Base-by-base conservation (phyloP, 2,888 invertebrate species). In the Zhuqinia jingwanae region DNA sequence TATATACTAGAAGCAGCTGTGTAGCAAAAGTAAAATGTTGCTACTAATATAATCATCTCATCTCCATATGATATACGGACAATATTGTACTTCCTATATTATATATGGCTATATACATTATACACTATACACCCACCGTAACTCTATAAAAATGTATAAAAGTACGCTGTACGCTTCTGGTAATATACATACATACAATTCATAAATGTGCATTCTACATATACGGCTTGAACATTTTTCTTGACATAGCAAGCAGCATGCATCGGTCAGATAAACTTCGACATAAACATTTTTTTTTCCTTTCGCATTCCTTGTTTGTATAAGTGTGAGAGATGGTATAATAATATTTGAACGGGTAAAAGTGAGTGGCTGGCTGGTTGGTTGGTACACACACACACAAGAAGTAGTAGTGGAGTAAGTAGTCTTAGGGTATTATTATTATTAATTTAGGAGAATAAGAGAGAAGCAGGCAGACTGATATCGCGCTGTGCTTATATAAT, bases 211-310 rank as follows among this genome's bases (percentile, higher is more conserved):
- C 17, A 8, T 10, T n/a, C 25, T 53, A 17, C 17, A 0, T 36
- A 76, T 45, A 77, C 27, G 20, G 30, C 30, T 36, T 27, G n/a
- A 56, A 42, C 17, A 58, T 56, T 65, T 30, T 80, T 13, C 27
- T 68, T n/a, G 10, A 2, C 15, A 17, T n/a, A 3, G 36, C 8
- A 36, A 56, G 65, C 76, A 56, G 65, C 76, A 76, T 68, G 76
- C 65, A 47, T 83, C 76, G 84, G 68, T 68, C 70, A 70, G 84
- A 13, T 84, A 84, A 78, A 84, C 78, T 70, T 78, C 84, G 77
- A 78, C 50, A 78, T 78, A 78, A 78, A 84, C 78, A 78, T 58
- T 84, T 78, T 76, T 68, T 84, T 84, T 25, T 77, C 36, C 60
- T 8, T 20, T 73, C 65, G 15, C 83, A 75, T 75, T 82, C 75